Evolutionary conservation across 2,797 vertebrate species (phyloP), one percentile per base, ranked within the genome.

Genomic region (Ptychobarbus kaznakovi): DNA sequence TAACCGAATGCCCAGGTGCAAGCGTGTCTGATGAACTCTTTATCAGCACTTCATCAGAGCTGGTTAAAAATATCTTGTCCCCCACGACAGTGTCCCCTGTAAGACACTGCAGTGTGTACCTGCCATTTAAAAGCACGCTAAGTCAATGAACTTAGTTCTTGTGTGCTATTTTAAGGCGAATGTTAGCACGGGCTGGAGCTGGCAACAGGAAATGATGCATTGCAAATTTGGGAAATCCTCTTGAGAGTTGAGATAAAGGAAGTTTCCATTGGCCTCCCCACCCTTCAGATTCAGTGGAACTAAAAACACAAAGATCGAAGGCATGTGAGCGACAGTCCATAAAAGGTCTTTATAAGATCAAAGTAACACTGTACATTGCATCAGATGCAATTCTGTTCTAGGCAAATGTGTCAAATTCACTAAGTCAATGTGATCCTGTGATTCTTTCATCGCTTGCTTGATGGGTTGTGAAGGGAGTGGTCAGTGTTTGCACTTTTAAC

Each of bases 201-300:
- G 84, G 63, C 35, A 18, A 80, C 66, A 65, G 86, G 75, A 88
- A 89, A 86, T 86, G 40, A 88, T 85, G 80, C 74, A 8, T 82
- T 80, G 20, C 56, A 88, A 85, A 85, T 87, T 81, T 86, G 46
- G 69, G 75, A 84, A 88, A 77, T 25, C 78, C 88, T 89, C 86
- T 44, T 35, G 85, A 82, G 87, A 82, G 22, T 2, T 16, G 20
- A 86, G 74, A 84, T 82, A 28, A 87, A 84, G 80, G 82, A 87
- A 86, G 76, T 89, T 85, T 88, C 87, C 89, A 86, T 15, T 72
- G 74, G 18, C 82, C 79, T 69, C 15, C 7, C 51, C 78, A 25
- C 74, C 84, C 82, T 74, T 79, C 83, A 82, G 56, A 25, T 58
- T 66, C 32, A 75, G n/a, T 76, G 44, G 49, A 74, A 58, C 65